phyloP scores from a whole-genome alignment of 1,140 invertebrate genomes.

The Bombus pascuorum region DNA sequence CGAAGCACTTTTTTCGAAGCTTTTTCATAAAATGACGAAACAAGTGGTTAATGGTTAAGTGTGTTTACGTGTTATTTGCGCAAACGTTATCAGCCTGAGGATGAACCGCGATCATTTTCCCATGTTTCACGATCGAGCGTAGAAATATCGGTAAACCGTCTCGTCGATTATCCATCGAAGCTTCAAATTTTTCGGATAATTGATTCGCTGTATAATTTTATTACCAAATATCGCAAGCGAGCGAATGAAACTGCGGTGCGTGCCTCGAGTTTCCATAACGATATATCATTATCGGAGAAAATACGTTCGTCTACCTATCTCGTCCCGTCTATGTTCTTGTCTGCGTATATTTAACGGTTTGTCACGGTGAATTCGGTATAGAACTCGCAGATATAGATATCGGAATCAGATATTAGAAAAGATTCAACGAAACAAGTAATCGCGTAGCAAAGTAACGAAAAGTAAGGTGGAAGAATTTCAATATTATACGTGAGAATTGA shows the following conservation, averaged over 20 bases:
- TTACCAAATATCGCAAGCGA: neutral
- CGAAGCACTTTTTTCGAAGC: too few relatives aligned
- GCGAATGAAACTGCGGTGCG: too few relatives aligned
- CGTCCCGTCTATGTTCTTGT: too few relatives aligned
- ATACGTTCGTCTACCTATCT: neutral
- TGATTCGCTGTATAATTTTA: neutral
- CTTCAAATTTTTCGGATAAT: neutral
- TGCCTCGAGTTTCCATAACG: neutral
- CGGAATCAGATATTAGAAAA: too few relatives aligned
- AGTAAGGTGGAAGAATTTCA: neutral
- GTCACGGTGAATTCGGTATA: neutral
- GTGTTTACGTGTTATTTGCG: neutral
- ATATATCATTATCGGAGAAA: neutral
- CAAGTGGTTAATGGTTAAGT: too few relatives aligned
- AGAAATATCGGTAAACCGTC: too few relatives aligned
- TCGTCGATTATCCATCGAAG: too few relatives aligned
- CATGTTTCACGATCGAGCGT: neutral
- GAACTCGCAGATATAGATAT: too few relatives aligned
- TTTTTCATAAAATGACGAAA: neutral
- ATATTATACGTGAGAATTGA: accelerated
- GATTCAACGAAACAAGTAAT: neutral
- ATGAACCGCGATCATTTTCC: too few relatives aligned
- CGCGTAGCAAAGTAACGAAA: neutral
- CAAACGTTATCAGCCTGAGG: too few relatives aligned
- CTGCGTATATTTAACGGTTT: neutral